phyloP scores from a whole-genome alignment of 2,797 vertebrate species.

The Tympanoctomys barrerae region DNA sequence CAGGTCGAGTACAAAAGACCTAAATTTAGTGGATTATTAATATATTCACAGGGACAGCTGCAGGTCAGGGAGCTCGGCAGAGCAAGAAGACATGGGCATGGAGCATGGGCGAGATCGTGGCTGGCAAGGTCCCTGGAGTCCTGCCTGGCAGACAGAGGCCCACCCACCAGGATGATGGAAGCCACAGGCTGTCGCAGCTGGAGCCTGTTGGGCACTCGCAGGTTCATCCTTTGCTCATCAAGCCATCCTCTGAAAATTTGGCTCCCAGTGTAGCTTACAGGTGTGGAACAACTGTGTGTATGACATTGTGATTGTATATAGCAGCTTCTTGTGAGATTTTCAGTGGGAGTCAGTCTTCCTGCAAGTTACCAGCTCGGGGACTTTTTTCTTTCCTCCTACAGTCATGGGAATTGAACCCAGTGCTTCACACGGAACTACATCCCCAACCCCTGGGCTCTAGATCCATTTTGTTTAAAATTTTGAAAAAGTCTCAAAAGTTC shows the following conservation, averaged over 20 bases:
- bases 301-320: not conserved
- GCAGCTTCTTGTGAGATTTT: not conserved
- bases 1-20: not conserved
- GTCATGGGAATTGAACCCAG: not conserved
- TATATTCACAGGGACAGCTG: not conserved
- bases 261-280: not conserved
- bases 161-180: fast-evolving
- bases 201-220: fast-evolving
- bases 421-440: not conserved
- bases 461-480: not conserved
- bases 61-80: not conserved
- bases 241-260: not conserved
- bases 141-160: not conserved
- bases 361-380: not conserved
- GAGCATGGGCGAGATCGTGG: not conserved
- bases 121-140: not conserved
- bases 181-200: not conserved
- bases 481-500: not conserved
- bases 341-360: not conserved
- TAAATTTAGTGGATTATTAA: not conserved
- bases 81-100: not conserved
- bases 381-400: not conserved
- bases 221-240: not conserved
- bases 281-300: not conserved
- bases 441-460: not conserved